Percentiles rank a stretch among this genome's conserved stretches.
phyloP scores from a whole-genome alignment of 64 coral and sea anemone genomes.

The Actinia equina region DNA sequence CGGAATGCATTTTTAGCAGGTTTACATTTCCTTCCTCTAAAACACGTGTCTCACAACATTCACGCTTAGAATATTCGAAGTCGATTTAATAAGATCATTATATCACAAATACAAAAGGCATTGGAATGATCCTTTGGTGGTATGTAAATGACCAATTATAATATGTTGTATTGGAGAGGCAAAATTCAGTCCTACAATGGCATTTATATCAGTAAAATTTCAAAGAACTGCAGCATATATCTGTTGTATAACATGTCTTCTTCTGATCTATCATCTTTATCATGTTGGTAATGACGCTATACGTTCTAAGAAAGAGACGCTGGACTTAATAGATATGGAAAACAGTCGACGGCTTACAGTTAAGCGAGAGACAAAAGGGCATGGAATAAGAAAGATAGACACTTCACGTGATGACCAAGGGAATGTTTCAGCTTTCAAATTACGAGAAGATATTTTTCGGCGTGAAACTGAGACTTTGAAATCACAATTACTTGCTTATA shows the following conservation, averaged over 20 bases:
- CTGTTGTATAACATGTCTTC: constrained; percentile 16
- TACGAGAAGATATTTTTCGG: constrained; percentile 15
- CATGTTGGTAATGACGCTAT: constrained; percentile 11
- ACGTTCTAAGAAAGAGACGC: background rate
- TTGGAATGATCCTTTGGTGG: background rate
- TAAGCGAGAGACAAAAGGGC: background rate
- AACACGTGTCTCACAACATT: background rate
- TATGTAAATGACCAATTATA: background rate
- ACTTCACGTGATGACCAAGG: background rate
- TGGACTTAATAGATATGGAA: background rate
- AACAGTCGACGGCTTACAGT: background rate
- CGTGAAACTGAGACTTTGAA: constrained; percentile 55
- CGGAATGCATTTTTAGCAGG: background rate
- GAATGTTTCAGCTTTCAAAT: background rate
- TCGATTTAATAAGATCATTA: background rate
- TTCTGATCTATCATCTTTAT: constrained; percentile 69
- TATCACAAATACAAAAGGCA: background rate
- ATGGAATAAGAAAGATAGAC: background rate
- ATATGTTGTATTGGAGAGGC: background rate
- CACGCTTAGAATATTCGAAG: background rate
- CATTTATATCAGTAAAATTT: constrained; percentile 25
- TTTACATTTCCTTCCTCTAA: background rate
- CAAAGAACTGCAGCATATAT: constrained; percentile 55
- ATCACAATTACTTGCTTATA: constrained; percentile 41
- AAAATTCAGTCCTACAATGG: constrained; percentile 29